Base-by-base conservation (phyloP, 2,113 vertebrate genomes). In the Saccopteryx bilineata region DNA sequence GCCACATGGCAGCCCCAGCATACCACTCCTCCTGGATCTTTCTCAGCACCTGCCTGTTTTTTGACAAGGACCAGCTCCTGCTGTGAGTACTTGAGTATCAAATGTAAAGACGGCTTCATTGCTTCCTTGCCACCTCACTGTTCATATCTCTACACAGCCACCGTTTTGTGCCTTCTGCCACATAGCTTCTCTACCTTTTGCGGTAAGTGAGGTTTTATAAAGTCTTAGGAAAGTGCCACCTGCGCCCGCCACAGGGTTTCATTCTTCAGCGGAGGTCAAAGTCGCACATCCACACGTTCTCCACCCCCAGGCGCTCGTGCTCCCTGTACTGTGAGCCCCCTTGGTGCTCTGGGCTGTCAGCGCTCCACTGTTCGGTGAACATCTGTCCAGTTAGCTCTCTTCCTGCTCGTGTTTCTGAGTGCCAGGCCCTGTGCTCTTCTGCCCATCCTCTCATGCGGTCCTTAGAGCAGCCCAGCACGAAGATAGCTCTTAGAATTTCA, bases 61-160 rank as follows among this genome's bases (percentile, higher is more conserved):
- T 86, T 65, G 69, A 60, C 60, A 92, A 92, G 24, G 71, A 26
- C 28, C 54, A 88, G 91, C 9, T 71, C n/a, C 13, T 9, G 48
- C 17, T 23, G 3, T 24, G 65, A 86, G n/a, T 52, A 75, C 9
- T 52, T 83, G 48, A 75, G 33, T 68, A 28, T 71, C 33, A 81
- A 6, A 61, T n/a, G 23, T 69, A 56, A 65, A 65, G 71, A 63
- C 8, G 15, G 24, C 19, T 33, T 23, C 19, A 15, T 39, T 68
- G 61, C 61, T 85, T 75, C 63, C 26, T 60, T 61, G 72, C 93
- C 11, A 5, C 9, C 14, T 63, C 61, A 39, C 26, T 19, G 39
- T 19, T 54, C 31, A 66, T 1, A 0, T 56, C 26, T 81, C 11
- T 23, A 33, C 19, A 13, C 12, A 7, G n/a, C 39, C 80, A 10